Base-by-base conservation (phyloP, 2,113 vertebrate genomes). In the Xyliphius kryptos region DNA sequence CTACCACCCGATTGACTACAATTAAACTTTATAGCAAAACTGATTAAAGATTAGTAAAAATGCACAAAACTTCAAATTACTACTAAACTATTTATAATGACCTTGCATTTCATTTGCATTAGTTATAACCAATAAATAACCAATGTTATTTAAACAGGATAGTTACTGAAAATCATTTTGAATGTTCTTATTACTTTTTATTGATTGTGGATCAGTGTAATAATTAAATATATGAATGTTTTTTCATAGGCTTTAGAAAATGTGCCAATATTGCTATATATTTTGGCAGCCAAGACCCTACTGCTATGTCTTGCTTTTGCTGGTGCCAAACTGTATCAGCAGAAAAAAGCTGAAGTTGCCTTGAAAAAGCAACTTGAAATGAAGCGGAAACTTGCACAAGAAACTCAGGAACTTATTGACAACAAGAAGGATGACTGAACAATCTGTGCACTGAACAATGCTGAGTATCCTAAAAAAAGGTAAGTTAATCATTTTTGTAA, bases 251-350 rank as follows among this genome's bases (percentile, higher is more conserved):
- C 71, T 49, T 73, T 97, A 67, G 93, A 97, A 5, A 94, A 87
- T 2, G 81, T 98, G 61, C 95, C 94, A 0, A 2, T 97, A 72
- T 87, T 98, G 66, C 79, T 97, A 49, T 98, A 97, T 79, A 93
- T 98, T 77, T 74, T 98, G 76, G 95, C 93, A 32, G 89, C 93
- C 7, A 98, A 98, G 76, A 95, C 95, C 0, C 2, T 97, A 61
- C 77, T 98, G 56, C 85, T 98, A 67, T 98, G 95, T 80, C 78
- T 98, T 80, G 89, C 76, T 0, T 97, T 98, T 44, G 93, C 93
- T 5, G 93, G 83, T 14, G 90, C 78, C 6, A 98, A 98, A 86
- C 83, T 93, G 3, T 98, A 94, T 81, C 93, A 97, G 70, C 82
- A 78, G 53, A 92, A 77, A 71, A 90, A 83, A 63, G 52, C 80